Percentiles rank a stretch among this genome's conserved stretches.
phyloP scores from a whole-genome alignment of 2,888 invertebrate genomes.

The Panzeria rudis region DNA sequence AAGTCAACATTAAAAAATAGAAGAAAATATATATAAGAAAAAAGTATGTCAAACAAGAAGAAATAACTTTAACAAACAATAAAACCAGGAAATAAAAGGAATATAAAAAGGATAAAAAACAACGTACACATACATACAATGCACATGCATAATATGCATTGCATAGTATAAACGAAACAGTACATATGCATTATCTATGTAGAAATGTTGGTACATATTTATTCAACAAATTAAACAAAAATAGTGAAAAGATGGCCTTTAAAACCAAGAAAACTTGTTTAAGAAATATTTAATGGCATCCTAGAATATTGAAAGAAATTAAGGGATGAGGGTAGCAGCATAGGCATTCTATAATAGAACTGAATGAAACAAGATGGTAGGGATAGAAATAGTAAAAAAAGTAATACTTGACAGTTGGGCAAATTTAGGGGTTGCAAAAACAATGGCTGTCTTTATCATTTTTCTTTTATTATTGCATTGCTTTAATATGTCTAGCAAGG shows the following conservation, averaged over 20 bases:
- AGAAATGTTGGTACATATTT: not conserved
- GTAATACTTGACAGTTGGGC: slow-evolving; percentile 25
- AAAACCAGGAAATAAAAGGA: slow-evolving; percentile 40
- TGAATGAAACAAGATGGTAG: slow-evolving; percentile 51
- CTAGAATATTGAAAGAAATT: slow-evolving; percentile 42
- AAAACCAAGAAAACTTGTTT: slow-evolving; percentile 42
- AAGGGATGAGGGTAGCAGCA: slow-evolving; percentile 67
- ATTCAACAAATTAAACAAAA: slow-evolving; percentile 46
- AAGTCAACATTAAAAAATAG: slow-evolving; percentile 36
- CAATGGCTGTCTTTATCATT: slow-evolving; percentile 45
- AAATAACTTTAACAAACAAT: slow-evolving; percentile 65
- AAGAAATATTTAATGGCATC: slow-evolving; percentile 62
- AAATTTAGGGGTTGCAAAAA: slow-evolving; percentile 57
- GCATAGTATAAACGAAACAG: too few relatives aligned
- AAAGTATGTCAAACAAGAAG: slow-evolving; percentile 71
- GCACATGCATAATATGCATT: not conserved
- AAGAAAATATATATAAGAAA: slow-evolving; percentile 10
- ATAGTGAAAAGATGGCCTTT: slow-evolving; percentile 59
- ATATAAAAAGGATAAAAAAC: slow-evolving; percentile 32
- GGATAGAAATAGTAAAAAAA: slow-evolving; percentile 60
- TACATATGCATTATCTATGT: not conserved
- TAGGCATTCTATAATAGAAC: slow-evolving; percentile 28
- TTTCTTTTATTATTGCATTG: not conserved
- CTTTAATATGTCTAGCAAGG: not conserved
- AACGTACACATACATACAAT: not conserved